Percentiles rank a stretch among this genome's conserved stretches.
These are phyloP conservation scores for Rana temporaria DNA, from an alignment of 2,113 vertebrate species.

Conservation along the genomic window DNA sequence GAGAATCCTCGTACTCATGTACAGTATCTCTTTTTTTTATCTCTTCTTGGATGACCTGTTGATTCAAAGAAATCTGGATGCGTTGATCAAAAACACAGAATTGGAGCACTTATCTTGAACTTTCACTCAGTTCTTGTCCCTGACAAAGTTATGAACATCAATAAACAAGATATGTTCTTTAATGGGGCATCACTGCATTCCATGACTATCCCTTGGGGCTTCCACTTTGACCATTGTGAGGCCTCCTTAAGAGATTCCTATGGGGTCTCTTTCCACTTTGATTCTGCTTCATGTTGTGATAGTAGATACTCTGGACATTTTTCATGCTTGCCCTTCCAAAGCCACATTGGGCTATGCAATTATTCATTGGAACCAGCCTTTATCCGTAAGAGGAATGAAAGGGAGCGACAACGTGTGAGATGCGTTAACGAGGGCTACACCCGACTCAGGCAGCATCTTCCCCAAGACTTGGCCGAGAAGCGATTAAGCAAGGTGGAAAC, in stretches of 20 bases:
- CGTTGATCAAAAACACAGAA: too few relatives aligned
- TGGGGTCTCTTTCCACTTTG: constrained; percentile 30
- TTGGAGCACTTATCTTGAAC: too few relatives aligned
- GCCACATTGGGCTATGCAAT: constrained; percentile 75
- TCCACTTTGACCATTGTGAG: constrained; percentile 3
- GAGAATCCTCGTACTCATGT: too few relatives aligned
- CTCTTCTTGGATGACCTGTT: too few relatives aligned
- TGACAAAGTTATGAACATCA: not conserved
- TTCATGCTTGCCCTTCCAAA: constrained; percentile 75
- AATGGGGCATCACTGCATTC: constrained; percentile 25
- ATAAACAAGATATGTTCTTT: not conserved
- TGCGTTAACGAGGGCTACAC: constrained; percentile 86
- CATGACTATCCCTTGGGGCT: constrained; percentile 21
- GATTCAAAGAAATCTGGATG: too few relatives aligned
- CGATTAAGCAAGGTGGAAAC: constrained; percentile 87
- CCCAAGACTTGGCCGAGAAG: constrained; percentile 70
- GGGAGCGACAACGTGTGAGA: constrained; percentile 82
- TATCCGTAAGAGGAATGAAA: constrained; percentile 85
- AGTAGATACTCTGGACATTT: constrained; percentile 59
- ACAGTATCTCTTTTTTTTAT: too few relatives aligned
- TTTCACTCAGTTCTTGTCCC: too few relatives aligned
- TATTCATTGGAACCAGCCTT: constrained; percentile 82
- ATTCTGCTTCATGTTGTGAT: constrained; percentile 8
- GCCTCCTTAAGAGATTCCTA: not conserved
- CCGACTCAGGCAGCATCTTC: constrained; percentile 81